Evolutionary conservation across 2,797 vertebrate species (phyloP).

Genomic region (Heteromormyrus szaboi): DNA sequence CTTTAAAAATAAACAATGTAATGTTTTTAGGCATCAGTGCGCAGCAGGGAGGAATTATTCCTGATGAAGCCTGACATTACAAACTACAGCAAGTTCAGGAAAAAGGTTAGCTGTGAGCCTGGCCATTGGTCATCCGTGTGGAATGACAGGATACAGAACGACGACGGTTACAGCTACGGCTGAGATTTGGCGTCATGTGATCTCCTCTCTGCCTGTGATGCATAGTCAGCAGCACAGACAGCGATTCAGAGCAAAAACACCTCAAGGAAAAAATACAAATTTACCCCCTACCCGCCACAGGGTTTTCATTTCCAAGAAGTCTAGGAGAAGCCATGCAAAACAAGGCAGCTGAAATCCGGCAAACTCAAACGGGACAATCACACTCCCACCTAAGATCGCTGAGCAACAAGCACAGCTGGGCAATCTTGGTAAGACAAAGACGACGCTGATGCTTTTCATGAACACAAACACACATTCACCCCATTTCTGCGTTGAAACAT

Average conservation of each 20-base stretch:
- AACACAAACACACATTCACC: neutral
- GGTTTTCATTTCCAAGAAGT: neutral
- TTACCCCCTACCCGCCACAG: neutral
- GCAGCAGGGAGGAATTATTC: neutral
- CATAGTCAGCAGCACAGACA: neutral
- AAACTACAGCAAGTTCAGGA: neutral
- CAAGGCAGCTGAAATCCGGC: neutral
- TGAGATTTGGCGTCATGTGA: neutral
- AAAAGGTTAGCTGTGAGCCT: neutral
- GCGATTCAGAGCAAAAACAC: neutral
- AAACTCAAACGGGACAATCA: neutral
- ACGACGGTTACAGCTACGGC: neutral
- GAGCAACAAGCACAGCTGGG: neutral
- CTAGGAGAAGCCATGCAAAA: neutral
- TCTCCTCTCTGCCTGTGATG: neutral
- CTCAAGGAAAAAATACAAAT: neutral
- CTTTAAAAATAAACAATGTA: neutral
- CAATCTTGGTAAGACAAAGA: neutral
- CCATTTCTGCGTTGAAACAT: neutral
- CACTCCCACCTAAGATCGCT: neutral
- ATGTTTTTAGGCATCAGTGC: neutral
- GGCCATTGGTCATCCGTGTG: neutral
- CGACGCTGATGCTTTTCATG: neutral
- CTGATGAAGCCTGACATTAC: neutral
- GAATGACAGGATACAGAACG: neutral